A percentile compares a stretch with the other conserved stretches of the same genome.
These are phyloP conservation scores for Steinernema scapterisci DNA, from an alignment of 2,888 invertebrate species.

Conservation along the genomic window DNA sequence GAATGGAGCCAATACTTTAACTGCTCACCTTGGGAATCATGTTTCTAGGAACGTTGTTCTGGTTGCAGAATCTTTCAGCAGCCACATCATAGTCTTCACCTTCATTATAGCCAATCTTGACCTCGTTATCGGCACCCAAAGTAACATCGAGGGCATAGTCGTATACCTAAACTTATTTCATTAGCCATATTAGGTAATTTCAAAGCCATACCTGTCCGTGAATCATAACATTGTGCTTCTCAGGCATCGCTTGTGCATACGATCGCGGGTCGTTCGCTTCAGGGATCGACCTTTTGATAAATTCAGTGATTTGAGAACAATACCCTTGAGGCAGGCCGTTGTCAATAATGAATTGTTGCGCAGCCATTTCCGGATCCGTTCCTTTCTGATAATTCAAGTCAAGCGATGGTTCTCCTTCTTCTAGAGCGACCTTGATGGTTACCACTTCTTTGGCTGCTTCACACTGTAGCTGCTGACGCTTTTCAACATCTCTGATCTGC, in stretches of 20 bases:
- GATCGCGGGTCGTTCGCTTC: slow-evolving; percentile 47
- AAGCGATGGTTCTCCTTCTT: slow-evolving; percentile 53
- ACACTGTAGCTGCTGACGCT: not conserved
- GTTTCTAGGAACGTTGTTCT: slow-evolving; percentile 80
- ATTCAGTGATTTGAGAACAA: slow-evolving; percentile 56
- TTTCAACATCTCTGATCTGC: slow-evolving; percentile 34
- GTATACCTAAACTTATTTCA: slow-evolving; percentile 76
- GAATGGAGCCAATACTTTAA: no score
- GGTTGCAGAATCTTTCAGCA: slow-evolving; percentile 86
- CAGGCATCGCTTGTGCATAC: not conserved
- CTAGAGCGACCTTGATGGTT: slow-evolving; percentile 61
- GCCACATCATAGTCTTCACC: slow-evolving; percentile 89
- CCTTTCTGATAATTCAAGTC: slow-evolving; percentile 59
- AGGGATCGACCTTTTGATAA: slow-evolving; percentile 54
- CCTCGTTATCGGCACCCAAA: slow-evolving; percentile 83
- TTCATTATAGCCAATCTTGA: slow-evolving; percentile 88
- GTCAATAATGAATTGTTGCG: slow-evolving; percentile 56
- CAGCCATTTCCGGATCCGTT: slow-evolving; percentile 55
- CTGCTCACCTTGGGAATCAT: slow-evolving; percentile 18
- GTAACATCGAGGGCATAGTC: slow-evolving; percentile 96
- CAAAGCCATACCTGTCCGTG: not conserved
- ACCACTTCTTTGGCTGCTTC: slow-evolving; percentile 36
- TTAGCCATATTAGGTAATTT: not conserved
- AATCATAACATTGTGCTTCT: slow-evolving; percentile 9
- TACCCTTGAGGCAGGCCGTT: slow-evolving; percentile 35